Evolutionary conservation across 2,888 invertebrate species (phyloP).

Genomic region (Cenopis cana): DNA sequence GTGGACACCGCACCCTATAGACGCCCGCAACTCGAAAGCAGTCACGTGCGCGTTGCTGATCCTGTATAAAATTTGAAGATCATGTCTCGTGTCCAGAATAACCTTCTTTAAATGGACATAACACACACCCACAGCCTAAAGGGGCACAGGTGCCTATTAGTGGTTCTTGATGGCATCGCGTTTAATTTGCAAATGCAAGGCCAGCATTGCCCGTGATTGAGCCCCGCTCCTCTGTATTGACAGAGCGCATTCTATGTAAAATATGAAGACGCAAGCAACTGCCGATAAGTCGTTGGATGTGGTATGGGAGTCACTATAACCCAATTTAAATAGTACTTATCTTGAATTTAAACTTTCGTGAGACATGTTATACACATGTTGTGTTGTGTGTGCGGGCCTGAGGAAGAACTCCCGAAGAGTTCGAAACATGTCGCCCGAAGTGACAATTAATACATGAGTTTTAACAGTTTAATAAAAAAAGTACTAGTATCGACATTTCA

Average conservation of each 20-base stretch:
- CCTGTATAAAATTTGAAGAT: no score
- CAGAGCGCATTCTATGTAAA: slow-evolving; percentile 83
- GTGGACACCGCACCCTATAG: no score
- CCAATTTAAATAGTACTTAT: not conserved
- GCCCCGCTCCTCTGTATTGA: slow-evolving; percentile 70
- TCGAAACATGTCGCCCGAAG: no score
- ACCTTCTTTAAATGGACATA: not conserved
- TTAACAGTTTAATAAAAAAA: no score
- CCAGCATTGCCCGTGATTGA: slow-evolving; percentile 77
- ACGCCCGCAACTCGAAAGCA: not conserved
- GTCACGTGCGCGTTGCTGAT: no score
- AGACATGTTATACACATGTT: no score
- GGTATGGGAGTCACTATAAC: slow-evolving; percentile 53
- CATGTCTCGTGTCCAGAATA: not conserved
- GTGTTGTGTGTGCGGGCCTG: no score
- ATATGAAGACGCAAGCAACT: slow-evolving; percentile 73
- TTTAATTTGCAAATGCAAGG: slow-evolving; percentile 77
- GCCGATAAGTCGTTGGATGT: slow-evolving; percentile 62
- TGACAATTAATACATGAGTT: no score
- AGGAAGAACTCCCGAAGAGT: no score
- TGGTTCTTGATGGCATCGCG: slow-evolving; percentile 62
- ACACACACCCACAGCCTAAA: slow-evolving; percentile 39
- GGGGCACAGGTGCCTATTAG: slow-evolving; percentile 46
- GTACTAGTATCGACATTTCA: no score
- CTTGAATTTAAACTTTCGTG: no score